Conservation (phyloP, 2,888 invertebrate genomes). For the Campaea margaritaria region DNA sequence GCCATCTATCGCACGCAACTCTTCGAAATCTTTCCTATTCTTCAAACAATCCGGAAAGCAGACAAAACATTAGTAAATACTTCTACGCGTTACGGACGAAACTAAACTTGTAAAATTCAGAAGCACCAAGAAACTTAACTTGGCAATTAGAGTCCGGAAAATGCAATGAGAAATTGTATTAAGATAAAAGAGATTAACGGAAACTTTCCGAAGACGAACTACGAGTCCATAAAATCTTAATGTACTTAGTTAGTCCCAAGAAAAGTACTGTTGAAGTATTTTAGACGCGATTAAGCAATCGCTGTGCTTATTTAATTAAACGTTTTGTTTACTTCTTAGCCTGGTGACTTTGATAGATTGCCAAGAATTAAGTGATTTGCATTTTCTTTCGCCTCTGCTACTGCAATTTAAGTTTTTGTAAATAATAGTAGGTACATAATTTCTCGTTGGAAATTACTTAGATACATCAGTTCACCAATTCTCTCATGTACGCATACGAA, state of each 20-base stretch:
- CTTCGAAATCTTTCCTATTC: too few species aligned
- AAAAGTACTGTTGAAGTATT: conserved; percentile 47
- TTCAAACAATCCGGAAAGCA: too few species aligned
- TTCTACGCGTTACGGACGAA: too few species aligned
- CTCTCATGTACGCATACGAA: too few species aligned
- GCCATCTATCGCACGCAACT: too few species aligned
- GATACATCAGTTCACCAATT: too few species aligned
- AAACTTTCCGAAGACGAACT: conserved; percentile 12
- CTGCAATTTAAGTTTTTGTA: conserved; percentile 23
- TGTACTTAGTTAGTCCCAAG: conserved; percentile 27
- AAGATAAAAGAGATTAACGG: conserved; percentile 23
- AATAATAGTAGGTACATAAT: too few species aligned
- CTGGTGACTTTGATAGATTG: conserved; percentile 65
- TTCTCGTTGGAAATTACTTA: too few species aligned
- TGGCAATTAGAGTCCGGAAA: conserved; percentile 21
- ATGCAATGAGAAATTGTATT: conserved; percentile 24
- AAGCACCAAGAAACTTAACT: conserved; percentile 20
- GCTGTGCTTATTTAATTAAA: conserved; percentile 66
- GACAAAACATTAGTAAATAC: too few species aligned
- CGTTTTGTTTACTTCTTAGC: conserved; percentile 58
- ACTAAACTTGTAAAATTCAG: conserved; percentile 1
- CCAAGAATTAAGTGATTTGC: conserved; percentile 53
- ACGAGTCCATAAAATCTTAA: conserved; percentile 22
- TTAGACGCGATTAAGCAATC: conserved; percentile 61
- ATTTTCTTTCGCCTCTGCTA: conserved; percentile 46